Evolutionary conservation across 1,140 invertebrate genomes (phyloP).

Genomic region (Bathynomus jamesi): DNA sequence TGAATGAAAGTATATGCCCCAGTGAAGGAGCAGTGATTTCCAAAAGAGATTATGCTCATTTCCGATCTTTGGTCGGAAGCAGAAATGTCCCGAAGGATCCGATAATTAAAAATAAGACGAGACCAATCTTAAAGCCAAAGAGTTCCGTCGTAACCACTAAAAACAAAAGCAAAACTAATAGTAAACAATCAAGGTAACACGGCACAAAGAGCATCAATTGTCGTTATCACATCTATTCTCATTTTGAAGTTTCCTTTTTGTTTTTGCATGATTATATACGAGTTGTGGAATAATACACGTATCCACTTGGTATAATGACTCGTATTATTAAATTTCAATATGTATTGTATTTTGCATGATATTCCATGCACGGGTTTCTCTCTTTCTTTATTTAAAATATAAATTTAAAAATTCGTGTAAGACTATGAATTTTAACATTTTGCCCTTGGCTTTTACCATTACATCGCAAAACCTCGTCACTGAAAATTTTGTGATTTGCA

Average conservation of each 20-base stretch:
- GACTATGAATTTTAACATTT: no score
- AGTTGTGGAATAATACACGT: no score
- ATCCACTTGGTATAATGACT: no score
- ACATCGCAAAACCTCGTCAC: no score
- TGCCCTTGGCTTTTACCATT: no score
- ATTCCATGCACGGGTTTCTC: no score
- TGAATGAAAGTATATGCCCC: background rate
- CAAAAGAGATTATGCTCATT: slow-evolving; percentile 23
- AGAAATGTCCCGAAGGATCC: background rate
- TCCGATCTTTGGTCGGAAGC: slow-evolving; percentile 17
- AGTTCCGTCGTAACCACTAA: background rate
- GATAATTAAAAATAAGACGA: background rate
- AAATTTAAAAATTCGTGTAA: no score
- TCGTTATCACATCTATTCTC: background rate
- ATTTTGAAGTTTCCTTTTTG: background rate
- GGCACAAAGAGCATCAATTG: background rate
- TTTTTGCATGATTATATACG: background rate
- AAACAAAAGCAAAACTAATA: background rate
- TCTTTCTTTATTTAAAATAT: no score
- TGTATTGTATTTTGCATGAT: no score
- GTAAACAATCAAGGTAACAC: background rate
- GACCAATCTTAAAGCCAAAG: slow-evolving; percentile 1
- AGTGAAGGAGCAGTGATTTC: slow-evolving; percentile 21
- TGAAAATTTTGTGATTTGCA: no score
- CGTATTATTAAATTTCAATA: no score